Evolutionary conservation across 2,113 vertebrate species (phyloP).

Genomic region (Gymnogyps californianus): DNA sequence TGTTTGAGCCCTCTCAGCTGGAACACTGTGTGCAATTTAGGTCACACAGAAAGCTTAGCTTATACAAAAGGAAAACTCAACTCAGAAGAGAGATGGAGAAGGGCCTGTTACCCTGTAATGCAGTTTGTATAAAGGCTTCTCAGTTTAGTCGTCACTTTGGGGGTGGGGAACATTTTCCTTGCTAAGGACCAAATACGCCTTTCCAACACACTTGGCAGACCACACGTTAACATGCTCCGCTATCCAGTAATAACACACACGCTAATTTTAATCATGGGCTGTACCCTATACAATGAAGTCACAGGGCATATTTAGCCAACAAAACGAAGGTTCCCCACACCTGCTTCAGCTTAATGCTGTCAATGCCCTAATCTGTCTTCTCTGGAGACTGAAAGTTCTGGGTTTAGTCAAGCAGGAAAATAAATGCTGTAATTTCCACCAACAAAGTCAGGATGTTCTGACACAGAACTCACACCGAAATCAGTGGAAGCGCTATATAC

Average conservation of each 20-base stretch:
- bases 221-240: fast-evolving
- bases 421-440: constrained; percentile 32
- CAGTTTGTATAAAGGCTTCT: neutral
- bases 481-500: neutral
- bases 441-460: constrained; percentile 6
- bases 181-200: neutral
- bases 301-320: neutral
- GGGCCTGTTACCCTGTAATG: neutral
- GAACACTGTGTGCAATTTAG: neutral
- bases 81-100: neutral
- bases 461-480: neutral
- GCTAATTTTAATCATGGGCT: neutral
- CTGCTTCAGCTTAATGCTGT: neutral
- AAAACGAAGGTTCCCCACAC: neutral
- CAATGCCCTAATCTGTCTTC: neutral
- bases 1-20: neutral
- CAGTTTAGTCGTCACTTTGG: neutral
- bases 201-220: neutral
- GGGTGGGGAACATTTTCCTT: neutral
- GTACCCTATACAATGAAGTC: constrained; percentile 10
- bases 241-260: constrained; percentile 5
- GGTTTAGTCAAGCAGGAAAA: constrained; percentile 39
- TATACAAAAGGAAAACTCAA: neutral
- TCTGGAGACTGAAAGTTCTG: constrained; percentile 29
- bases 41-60: neutral